A percentile compares a stretch with the other conserved stretches of the same genome.
Conservation (phyloP, 2,888 invertebrate genomes). For the Myopa testacea region DNA sequence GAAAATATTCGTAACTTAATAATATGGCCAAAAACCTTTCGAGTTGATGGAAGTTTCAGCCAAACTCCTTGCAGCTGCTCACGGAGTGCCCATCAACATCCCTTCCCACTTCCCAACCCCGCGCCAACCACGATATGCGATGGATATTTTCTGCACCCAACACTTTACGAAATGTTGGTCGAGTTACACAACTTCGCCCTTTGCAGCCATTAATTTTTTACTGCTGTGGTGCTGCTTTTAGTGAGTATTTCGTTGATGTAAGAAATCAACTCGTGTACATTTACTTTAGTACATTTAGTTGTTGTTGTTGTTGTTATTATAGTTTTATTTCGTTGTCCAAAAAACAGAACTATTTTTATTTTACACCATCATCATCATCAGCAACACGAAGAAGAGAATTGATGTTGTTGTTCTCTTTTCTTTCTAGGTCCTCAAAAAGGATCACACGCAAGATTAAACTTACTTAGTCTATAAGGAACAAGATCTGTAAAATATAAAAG, state of each 20-base stretch:
- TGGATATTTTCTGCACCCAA: no score
- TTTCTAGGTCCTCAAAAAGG: no score
- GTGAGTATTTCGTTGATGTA: background rate
- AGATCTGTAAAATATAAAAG: no score
- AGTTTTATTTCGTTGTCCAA: background rate
- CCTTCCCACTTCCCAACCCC: no score
- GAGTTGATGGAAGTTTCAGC: no score
- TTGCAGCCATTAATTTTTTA: conserved; percentile 28
- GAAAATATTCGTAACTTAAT: conserved; percentile 14
- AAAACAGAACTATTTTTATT: conserved; percentile 33
- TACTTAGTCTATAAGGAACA: background rate
- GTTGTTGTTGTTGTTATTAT: background rate
- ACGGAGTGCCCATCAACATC: no score
- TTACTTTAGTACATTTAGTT: background rate
- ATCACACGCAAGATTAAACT: background rate
- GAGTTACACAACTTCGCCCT: background rate
- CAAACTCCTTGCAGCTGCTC: no score
- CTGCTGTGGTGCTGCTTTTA: background rate
- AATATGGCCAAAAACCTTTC: conserved; percentile 8
- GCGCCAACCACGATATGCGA: no score
- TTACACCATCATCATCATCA: conserved; percentile 22
- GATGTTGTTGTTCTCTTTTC: background rate
- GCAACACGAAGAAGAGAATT: background rate
- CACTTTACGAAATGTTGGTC: no score
- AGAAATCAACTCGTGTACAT: background rate